A percentile compares a stretch with the other conserved stretches of the same genome.
Conservation (phyloP, 2,113 vertebrate genomes). For the Gracilinanus agilis region DNA sequence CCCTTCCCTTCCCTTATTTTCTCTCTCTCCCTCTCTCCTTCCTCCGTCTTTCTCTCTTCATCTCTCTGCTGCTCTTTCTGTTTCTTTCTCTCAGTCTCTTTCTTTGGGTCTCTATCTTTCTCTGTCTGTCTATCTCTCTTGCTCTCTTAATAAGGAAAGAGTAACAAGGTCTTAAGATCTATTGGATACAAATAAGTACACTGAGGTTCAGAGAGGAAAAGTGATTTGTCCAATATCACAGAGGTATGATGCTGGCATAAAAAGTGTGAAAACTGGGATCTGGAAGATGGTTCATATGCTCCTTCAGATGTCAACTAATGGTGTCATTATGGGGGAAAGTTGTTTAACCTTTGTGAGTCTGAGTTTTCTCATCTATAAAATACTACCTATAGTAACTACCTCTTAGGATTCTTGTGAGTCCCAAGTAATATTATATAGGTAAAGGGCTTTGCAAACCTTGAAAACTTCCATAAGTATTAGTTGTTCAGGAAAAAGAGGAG, state of each 20-base stretch:
- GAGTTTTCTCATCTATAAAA: background rate
- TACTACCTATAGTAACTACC: background rate
- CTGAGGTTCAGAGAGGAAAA: no score
- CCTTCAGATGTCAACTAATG: no score
- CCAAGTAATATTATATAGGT: background rate
- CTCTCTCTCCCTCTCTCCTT: no score
- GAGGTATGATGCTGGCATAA: background rate
- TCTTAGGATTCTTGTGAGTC: background rate
- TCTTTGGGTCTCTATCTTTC: no score
- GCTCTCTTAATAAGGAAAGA: background rate
- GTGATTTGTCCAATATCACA: background rate
- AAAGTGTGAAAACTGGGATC: background rate
- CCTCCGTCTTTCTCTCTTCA: no score
- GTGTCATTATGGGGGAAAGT: background rate
- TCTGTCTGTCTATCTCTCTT: background rate
- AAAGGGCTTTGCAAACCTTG: no score
- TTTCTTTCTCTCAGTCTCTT: no score
- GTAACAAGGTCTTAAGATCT: background rate
- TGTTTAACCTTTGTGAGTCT: no score
- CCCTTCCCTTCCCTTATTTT: no score
- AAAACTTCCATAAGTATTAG: no score
- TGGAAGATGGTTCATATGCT: background rate
- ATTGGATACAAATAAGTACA: background rate
- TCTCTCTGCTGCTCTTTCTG: rapidly evolving
- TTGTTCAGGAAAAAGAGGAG: no score